phyloP scores from a whole-genome alignment of 2,113 vertebrate species.

The Donacobius atricapilla region DNA sequence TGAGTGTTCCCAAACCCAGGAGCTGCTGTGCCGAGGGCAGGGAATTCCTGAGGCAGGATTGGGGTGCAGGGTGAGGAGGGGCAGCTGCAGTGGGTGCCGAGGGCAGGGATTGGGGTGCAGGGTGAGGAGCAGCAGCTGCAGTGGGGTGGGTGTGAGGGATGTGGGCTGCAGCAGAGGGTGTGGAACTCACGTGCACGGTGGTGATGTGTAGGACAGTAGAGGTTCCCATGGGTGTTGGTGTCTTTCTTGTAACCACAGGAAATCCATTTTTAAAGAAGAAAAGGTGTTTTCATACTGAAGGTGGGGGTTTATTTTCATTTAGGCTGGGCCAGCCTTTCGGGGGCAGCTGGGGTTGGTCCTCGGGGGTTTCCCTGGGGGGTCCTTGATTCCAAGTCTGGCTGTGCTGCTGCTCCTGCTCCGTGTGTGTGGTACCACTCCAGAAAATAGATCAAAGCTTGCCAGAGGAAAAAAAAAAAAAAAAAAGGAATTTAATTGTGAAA shows the following conservation, averaged over 20 bases:
- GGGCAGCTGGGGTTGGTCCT: not conserved
- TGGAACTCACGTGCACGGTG: not conserved
- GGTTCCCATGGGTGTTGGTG: not conserved
- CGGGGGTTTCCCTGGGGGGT: not conserved
- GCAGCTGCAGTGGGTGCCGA: not conserved
- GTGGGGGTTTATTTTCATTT: not conserved
- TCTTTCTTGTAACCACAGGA: not conserved
- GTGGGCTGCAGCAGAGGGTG: not conserved
- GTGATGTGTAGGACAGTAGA: not conserved
- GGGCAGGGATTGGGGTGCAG: not conserved
- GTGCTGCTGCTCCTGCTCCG: not conserved
- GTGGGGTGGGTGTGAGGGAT: not conserved
- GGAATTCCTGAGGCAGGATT: not conserved
- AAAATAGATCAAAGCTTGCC: constrained; percentile 21
- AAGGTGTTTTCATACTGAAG: not conserved
- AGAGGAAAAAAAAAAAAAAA: not conserved
- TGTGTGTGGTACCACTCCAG: not conserved
- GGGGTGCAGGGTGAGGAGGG: not conserved
- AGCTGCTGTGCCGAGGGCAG: not conserved
- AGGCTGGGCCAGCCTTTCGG: not conserved
- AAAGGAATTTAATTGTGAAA: constrained; percentile 14
- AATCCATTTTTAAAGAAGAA: not conserved
- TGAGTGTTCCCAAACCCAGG: not conserved
- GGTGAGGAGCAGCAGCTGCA: not conserved
- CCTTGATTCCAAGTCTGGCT: not conserved